These are phyloP conservation scores for Aptenodytes patagonicus DNA, from an alignment of 2,113 vertebrate species.

Conservation along the genomic window DNA sequence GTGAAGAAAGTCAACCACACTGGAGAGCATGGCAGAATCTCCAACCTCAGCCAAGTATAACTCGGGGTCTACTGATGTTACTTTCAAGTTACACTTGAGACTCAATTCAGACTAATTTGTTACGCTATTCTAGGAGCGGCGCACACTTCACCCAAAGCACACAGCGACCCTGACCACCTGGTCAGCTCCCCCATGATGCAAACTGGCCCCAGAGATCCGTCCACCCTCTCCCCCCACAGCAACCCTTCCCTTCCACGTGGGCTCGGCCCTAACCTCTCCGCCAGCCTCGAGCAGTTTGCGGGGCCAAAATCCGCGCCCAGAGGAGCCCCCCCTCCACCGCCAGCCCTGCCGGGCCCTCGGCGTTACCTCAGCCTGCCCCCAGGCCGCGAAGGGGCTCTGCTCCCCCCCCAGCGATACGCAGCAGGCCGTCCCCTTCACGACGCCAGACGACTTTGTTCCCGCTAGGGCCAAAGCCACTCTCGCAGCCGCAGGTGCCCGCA, in stretches of 20 bases:
- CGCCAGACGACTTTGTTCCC: fast-evolving
- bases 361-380: background rate
- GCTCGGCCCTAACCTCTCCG: fast-evolving
- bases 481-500: fast-evolving
- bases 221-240: fast-evolving
- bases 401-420: fast-evolving
- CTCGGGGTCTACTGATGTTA: fast-evolving
- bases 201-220: fast-evolving
- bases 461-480: fast-evolving
- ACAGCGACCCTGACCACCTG: fast-evolving
- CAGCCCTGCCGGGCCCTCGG: background rate
- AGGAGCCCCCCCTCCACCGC: fast-evolving
- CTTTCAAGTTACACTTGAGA: fast-evolving
- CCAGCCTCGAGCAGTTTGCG: fast-evolving
- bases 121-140: fast-evolving
- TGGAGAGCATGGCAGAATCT: fast-evolving
- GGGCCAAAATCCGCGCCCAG: fast-evolving
- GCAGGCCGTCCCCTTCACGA: fast-evolving
- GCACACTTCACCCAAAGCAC: fast-evolving
- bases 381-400: fast-evolving
- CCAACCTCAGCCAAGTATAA: fast-evolving
- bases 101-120: fast-evolving
- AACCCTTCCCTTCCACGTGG: fast-evolving
- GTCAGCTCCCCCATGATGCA: fast-evolving
- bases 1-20: fast-evolving